A percentile compares a stretch with the other conserved stretches of the same genome.
phyloP scores from a whole-genome alignment of 2,888 invertebrate genomes.

The Linhomoeus sp. region DNA sequence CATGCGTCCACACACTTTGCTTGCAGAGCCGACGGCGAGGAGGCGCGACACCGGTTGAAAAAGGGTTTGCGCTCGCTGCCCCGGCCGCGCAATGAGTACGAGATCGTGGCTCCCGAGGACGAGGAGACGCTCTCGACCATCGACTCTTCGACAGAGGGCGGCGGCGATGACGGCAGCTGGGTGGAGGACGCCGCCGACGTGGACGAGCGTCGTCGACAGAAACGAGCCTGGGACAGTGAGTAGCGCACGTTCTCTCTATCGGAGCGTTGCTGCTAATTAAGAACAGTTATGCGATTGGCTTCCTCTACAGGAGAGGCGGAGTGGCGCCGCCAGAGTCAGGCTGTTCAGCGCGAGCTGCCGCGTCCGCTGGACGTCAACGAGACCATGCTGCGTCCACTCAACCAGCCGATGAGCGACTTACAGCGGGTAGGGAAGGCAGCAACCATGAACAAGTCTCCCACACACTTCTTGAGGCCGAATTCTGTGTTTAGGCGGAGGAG shows the following conservation, averaged over 20 bases:
- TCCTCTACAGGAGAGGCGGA: conserved; percentile 42
- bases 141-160: not conserved
- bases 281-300: too few species aligned
- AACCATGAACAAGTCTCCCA: too few species aligned
- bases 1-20: too few species aligned
- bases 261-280: too few species aligned
- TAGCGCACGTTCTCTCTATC: too few species aligned
- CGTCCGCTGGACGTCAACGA: conserved; percentile 67
- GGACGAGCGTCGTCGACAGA: conserved; percentile 9
- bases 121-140: conserved; percentile 9
- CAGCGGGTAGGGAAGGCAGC: conserved; percentile 44
- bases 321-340: conserved; percentile 55
- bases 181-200: conserved; percentile 23
- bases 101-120: conserved; percentile 78
- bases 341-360: conserved; percentile 62
- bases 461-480: too few species aligned
- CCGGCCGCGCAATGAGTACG: conserved; percentile 83
- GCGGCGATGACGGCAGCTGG: conserved; percentile 9
- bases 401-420: conserved; percentile 57
- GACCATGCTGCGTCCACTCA: conserved; percentile 53
- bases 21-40: conserved; percentile 1
- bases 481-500: conserved; percentile 54
- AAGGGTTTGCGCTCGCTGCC: conserved; percentile 61
- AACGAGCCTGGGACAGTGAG: too few species aligned
- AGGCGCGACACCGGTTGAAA: conserved; percentile 46